Base-by-base conservation (phyloP, 2,888 invertebrate species). In the Aphidius colemani region DNA sequence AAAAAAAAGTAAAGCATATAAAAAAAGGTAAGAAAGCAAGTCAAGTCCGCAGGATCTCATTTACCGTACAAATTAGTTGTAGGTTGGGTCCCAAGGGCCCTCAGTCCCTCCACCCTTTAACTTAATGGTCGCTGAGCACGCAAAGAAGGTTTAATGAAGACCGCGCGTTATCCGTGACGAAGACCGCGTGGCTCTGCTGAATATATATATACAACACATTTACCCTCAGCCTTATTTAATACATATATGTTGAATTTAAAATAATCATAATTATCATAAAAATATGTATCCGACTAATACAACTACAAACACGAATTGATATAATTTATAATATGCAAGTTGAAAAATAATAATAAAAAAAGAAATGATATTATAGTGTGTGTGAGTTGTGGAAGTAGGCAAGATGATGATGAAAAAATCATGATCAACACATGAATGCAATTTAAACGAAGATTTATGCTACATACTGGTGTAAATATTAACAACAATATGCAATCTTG, bases 381-480 rank as follows among this genome's bases (percentile, higher is more conserved):
- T 30, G 3, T 30, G 30, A 5, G 30, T 30, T 30, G 30, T 30
- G 30, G 4, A 30, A 30, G 30, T 30, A 30, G 30, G 30, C 30
- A 55, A 30, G 57, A 18, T 10, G 44, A 56, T 44, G 45, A 39
- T 39, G 46, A 39, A 39, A 39, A 18, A 57, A 45, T 55, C 43
- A 43, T 18, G 13, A 43, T 65, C 65, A 44, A 45, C 40, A 55
- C 65, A 67, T 80, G 80, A 81, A 81, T 81, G 75, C 77, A 69
- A 74, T 74, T 77, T 81, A 80, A 81, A 82, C 80, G 81, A 82
- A 78, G 80, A 81, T 81, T 82, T 82, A 82, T 81, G 78, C 75
- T 72, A 72, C 2, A 18, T 73, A 72, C 65, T 74, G 30, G 74
- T 75, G 76, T 79, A 80, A 79, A 77, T 78, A 80, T 78, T 80